Evolutionary conservation across 2,888 invertebrate species (phyloP).

Genomic region (Gymnocheta viridis): DNA sequence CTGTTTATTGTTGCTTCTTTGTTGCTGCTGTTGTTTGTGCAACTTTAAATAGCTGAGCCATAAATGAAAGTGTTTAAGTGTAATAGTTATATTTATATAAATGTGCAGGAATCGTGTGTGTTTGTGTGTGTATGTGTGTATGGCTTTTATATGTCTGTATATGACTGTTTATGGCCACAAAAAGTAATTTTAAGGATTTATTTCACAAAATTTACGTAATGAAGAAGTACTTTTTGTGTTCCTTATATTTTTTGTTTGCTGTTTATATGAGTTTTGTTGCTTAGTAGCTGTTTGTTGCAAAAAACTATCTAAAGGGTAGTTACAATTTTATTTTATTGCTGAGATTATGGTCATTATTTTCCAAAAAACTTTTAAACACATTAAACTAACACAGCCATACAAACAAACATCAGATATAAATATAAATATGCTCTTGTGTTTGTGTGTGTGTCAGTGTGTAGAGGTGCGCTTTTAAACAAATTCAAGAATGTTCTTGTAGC

Average conservation of each 20-base stretch:
- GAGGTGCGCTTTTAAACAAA: not conserved
- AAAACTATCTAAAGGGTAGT: constrained; percentile 59
- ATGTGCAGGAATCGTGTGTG: not conserved
- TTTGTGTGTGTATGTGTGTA: not conserved
- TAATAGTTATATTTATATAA: constrained; percentile 28
- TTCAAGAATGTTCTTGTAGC: not conserved
- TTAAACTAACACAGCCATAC: constrained; percentile 29
- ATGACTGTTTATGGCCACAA: constrained; percentile 65
- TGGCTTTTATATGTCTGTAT: not conserved
- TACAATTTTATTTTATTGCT: constrained; percentile 70
- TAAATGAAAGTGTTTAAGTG: constrained; percentile 62
- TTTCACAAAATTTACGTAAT: constrained; percentile 67
- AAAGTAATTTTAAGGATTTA: constrained; percentile 71
- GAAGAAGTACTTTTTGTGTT: constrained; percentile 60
- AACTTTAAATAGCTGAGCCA: constrained; percentile 57
- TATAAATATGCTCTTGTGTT: not conserved
- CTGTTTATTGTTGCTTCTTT: constrained; percentile 36
- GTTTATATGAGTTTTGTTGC: constrained; percentile 11
- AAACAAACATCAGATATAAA: not conserved
- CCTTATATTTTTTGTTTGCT: not conserved
- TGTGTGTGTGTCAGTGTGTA: not conserved
- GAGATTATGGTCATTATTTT: constrained; percentile 69
- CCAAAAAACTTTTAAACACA: constrained; percentile 60
- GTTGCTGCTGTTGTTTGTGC: constrained; percentile 38
- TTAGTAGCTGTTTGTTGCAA: constrained; percentile 2